Base-by-base conservation (phyloP, 2,113 vertebrate species). In the Ammodytes marinus region DNA sequence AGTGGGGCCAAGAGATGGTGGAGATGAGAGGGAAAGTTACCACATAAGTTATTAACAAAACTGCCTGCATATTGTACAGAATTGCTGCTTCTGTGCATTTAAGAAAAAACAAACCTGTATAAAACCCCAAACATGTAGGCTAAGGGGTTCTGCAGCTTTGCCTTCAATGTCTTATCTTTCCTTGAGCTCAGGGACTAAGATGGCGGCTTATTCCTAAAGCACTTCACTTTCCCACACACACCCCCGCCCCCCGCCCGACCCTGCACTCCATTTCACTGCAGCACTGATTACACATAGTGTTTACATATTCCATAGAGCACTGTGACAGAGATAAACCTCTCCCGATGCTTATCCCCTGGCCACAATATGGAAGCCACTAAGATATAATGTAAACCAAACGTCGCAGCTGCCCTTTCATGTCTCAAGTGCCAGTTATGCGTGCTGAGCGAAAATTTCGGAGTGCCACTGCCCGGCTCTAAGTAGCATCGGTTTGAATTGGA, bases 291-390 rank as follows among this genome's bases (percentile, higher is more conserved):
- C 89, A 80, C 84, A 53, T 73, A 68, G 86, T 94, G 94, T 95
- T 96, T 95, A 95, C 90, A 91, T 95, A 93, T 92, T 94, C 90
- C 82, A 91, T 90, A 94, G 93, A 94, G 92, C 86, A 42, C 91
- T 87, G 88, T 87, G 90, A 89, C 89, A 89, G 85, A 94, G 94
- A 96, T 95, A 95, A 95, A 93, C 73, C 84, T 82, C 82, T 86
- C 50, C 86, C 79, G 94, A 95, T 96, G 91, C 92, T 95, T 96
- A 96, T 96, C 94, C 92, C 69, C 80, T 75, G 76, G 86, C 88
- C 90, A 91, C 88, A 89, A 89, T 87, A 91, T 93, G 91, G 91
- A 95, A 94, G 92, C 91, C 92, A 89, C 94, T 94, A 91, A 91
- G 89, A 94, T 88, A 83, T 90, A 94, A 94, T 87, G 86, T 95